Evolutionary conservation across 2,888 invertebrate species (phyloP), one percentile per base, ranked within the genome.

Genomic region (Tanypteryx hageni): DNA sequence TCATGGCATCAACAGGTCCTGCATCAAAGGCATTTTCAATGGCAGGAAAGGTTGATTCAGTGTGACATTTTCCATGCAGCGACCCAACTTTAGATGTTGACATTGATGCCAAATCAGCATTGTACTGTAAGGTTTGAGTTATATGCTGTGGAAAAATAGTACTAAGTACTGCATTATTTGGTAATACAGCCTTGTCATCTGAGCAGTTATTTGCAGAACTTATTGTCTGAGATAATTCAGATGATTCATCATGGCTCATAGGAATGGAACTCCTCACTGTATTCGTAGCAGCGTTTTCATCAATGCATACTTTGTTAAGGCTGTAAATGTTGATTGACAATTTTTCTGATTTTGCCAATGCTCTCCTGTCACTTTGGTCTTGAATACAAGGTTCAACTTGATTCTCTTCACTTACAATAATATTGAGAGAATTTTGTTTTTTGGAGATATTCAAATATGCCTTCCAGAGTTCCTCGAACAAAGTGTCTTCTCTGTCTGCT

Each of bases 401-500:
- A 7, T 27, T 14, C 86, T 64, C 61, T 86, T 59, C 27, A 61
- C 13, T 44, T 9, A 31, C 18, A 16, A 27, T 31, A 16, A 61
- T 44, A 18, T 64, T 61, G 16, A 64, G 31, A 61, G 44, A 1
- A 68, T 18, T 56, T 44, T 64, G 31, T 56, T 64, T 56, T 27
- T n/a, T 61, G 0, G 56, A 59, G 8, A 0, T 16, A 44, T 44
- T 89, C 27, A 31, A 89, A 44, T 89, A 89, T 18, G 64, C 18
- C 44, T 44, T 64, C 89, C 89, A 89, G 11, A 89, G 89, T 68
- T 64, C 44, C 64, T 89, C 89, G 44, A 89, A 68, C 44, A 89
- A 44, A 31, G 89, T 44, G n/a, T 89, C 89, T 44, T 89, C 89
- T 64, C 89, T 31, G 44, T 89, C 89, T 27, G n/a, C 64, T 44